phyloP scores from a whole-genome alignment of 2,797 vertebrate genomes.

The Lutjanus argentimaculatus region DNA sequence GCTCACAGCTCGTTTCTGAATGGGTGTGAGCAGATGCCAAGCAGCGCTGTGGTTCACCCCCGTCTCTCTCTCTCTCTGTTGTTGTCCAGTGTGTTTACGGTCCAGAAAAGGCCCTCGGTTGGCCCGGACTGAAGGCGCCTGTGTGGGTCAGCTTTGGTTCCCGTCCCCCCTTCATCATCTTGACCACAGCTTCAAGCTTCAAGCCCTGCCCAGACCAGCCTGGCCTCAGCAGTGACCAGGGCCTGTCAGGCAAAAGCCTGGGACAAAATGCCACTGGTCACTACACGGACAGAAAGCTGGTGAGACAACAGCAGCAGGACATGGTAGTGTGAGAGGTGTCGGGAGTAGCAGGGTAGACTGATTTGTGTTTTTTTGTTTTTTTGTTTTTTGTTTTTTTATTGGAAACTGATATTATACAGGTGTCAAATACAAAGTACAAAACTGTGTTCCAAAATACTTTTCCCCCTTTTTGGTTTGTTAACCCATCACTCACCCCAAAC shows the following conservation, averaged over 20 bases:
- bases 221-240: constrained; percentile 48
- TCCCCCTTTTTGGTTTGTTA: too few species aligned
- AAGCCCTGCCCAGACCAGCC: constrained; percentile 43
- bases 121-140: constrained; percentile 81
- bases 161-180: constrained; percentile 64
- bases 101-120: constrained; percentile 64
- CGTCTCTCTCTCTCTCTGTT: constrained; percentile 28
- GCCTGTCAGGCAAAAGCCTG: constrained; percentile 44
- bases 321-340: background rate
- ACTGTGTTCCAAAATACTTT: too few species aligned
- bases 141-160: constrained; percentile 77
- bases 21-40: constrained; percentile 69
- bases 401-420: too few species aligned
- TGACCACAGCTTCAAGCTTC: constrained; percentile 66
- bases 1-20: constrained; percentile 53
- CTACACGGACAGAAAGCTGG: constrained; percentile 22
- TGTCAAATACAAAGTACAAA: too few species aligned
- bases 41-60: constrained; percentile 56
- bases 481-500: too few species aligned
- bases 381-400: too few species aligned
- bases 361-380: too few species aligned
- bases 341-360: background rate
- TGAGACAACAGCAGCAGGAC: constrained; percentile 28
- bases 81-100: constrained; percentile 68
- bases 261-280: constrained; percentile 66